Evolutionary conservation across 1,140 invertebrate genomes (phyloP), one percentile per base, ranked within the genome.

Genomic region (Drosophila orena): DNA sequence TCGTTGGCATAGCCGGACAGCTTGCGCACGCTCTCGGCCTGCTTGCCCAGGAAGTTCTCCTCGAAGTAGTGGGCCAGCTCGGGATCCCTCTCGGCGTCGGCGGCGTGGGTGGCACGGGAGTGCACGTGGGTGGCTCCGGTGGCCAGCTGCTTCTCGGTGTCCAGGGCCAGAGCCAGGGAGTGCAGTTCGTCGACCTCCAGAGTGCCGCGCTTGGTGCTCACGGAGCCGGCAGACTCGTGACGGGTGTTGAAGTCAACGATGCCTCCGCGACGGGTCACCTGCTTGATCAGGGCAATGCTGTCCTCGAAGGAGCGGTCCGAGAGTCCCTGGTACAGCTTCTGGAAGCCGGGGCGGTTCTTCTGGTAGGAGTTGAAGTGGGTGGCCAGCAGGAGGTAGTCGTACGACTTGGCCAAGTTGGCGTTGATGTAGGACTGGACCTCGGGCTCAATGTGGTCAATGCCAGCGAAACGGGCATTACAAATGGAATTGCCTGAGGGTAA

Each of bases 281-380:
- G 96, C 84, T 97, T 96, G 70, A 97, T 96, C 5, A 97, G 78
- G 3, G 95, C 94, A 75, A 97, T 95, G 35, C 94, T 94, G 81
- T 96, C 94, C 20, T 95, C 93, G 95, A 96, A 97, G 12, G 94
- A 93, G 22, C 94, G 90, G 71, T 97, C 96, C 3, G 96, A 96
- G 8, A 96, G 88, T 72, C 95, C 94, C 54, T 94, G 93, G 92
- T 96, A 97, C 11, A 97, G 92, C 81, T 94, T 95, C 72, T 94
- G 94, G 92, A 97, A 97, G 11, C 97, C 97, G 34, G 94, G 93
- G 40, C 97, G 93, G 92, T 96, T 95, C 49, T 94, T 94, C 80
- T 96, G 94, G 90, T 95, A 97, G 79, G 96, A 96, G 50, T 95
- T 95, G 92, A 96, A 97, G 91, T 96, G 94, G 2, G 95, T 95